phyloP scores from a whole-genome alignment of 2,888 invertebrate genomes.

The Leptinotarsa rubiginosa region DNA sequence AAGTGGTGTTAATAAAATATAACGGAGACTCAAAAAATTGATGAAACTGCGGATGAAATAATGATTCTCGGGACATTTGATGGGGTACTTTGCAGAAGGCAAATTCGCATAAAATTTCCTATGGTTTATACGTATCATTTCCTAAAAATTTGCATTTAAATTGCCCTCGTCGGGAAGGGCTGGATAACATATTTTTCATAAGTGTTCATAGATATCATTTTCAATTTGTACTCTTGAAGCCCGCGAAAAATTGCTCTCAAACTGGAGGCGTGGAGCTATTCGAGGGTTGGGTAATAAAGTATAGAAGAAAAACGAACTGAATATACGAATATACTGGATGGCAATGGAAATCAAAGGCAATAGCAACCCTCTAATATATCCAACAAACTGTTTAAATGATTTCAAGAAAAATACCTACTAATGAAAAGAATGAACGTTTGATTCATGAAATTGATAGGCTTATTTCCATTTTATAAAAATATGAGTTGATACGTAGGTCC shows the following conservation, averaged over 20 bases:
- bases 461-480: too few species aligned
- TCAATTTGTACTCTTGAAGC: constrained; percentile 29
- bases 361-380: too few species aligned
- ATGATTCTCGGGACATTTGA: constrained; percentile 32
- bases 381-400: too few species aligned
- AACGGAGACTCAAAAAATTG: background rate
- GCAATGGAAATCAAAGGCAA: background rate
- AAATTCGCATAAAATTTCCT: constrained; percentile 32
- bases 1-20: background rate
- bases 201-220: constrained; percentile 38
- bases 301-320: background rate
- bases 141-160: constrained; percentile 41
- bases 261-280: constrained; percentile 7
- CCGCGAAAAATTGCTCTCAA: constrained; percentile 21
- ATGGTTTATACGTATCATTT: constrained; percentile 38
- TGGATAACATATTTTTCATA: constrained; percentile 40
- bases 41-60: constrained; percentile 22
- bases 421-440: too few species aligned
- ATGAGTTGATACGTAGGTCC: too few species aligned
- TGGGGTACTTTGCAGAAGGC: constrained; percentile 29
- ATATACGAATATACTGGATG: background rate
- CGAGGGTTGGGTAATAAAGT: constrained; percentile 4
- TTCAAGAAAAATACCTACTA: too few species aligned
- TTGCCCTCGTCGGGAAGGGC: constrained; percentile 32
- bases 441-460: too few species aligned